Percentiles rank a stretch among this genome's conserved stretches.
Evolutionary conservation across 2,888 invertebrate species (phyloP).

Genomic region (Dryobotodes eremita): DNA sequence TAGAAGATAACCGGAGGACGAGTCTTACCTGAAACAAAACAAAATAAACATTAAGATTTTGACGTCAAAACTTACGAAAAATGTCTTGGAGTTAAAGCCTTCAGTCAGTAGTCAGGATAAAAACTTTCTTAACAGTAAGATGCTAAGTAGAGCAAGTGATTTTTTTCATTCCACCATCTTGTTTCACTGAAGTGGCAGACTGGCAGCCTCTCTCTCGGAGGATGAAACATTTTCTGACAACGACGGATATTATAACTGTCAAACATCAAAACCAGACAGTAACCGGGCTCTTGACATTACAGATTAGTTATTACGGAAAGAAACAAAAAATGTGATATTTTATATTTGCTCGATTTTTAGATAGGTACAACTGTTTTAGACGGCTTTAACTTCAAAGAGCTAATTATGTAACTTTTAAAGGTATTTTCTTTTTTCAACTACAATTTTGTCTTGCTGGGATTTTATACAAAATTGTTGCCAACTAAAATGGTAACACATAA

Average conservation of each 20-base stretch:
- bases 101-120: conserved; percentile 2
- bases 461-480: neutral
- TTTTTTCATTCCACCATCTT: conserved; percentile 61
- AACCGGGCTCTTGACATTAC: conserved; percentile 50
- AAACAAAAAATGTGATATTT: conserved; percentile 20
- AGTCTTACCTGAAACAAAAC: conserved; percentile 41
- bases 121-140: conserved; percentile 21
- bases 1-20: neutral
- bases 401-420: conserved; percentile 22
- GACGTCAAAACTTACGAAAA: neutral
- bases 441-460: conserved; percentile 16
- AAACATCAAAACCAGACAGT: conserved; percentile 69
- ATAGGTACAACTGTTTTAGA: conserved; percentile 38
- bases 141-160: conserved; percentile 48
- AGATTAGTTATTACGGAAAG: conserved; percentile 33
- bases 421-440: conserved; percentile 36
- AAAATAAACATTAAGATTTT: conserved; percentile 1
- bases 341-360: conserved; percentile 20
- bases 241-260: conserved; percentile 78
- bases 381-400: conserved; percentile 40
- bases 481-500: neutral
- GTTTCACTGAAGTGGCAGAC: conserved; percentile 55
- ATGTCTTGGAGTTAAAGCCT: neutral
- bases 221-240: conserved; percentile 75
- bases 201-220: conserved; percentile 61